A percentile compares a stretch with the other conserved stretches of the same genome.
These are phyloP conservation scores for Aphis craccivora DNA, from an alignment of 1,140 invertebrate genomes.

Conservation along the genomic window DNA sequence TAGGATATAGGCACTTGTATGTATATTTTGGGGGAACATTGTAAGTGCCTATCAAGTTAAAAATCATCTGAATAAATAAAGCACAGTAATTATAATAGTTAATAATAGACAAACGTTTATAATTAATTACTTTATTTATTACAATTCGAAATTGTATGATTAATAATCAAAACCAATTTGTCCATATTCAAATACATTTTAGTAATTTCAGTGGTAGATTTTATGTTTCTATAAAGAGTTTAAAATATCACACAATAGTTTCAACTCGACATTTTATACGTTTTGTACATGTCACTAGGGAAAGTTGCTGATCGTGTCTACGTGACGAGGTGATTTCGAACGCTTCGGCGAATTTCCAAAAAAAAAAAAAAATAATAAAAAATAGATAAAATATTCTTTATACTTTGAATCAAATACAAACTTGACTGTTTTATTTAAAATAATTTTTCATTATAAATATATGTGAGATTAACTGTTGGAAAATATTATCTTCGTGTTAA, in stretches of 20 bases:
- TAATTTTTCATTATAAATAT: background rate
- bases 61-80: background rate
- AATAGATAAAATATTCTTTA: background rate
- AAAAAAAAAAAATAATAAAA: background rate
- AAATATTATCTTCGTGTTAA: background rate
- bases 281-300: constrained; percentile 46
- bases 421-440: background rate
- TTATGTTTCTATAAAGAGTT: background rate
- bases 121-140: background rate
- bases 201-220: background rate
- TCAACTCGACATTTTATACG: background rate
- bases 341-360: constrained; percentile 1
- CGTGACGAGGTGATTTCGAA: constrained; percentile 16
- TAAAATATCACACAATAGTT: constrained; percentile 22
- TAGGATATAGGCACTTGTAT: background rate
- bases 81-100: background rate
- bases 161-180: background rate
- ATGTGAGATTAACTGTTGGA: background rate
- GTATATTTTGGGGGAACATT: background rate
- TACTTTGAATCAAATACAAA: background rate
- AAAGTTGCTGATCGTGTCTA: constrained; percentile 38
- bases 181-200: background rate
- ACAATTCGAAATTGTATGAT: background rate
- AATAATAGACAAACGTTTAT: background rate
- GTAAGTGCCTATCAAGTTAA: background rate